Percentiles rank a stretch among this genome's conserved stretches.
These are phyloP conservation scores for Sipunculus nudus DNA, from an alignment of 2,888 invertebrate genomes.

Conservation along the genomic window DNA sequence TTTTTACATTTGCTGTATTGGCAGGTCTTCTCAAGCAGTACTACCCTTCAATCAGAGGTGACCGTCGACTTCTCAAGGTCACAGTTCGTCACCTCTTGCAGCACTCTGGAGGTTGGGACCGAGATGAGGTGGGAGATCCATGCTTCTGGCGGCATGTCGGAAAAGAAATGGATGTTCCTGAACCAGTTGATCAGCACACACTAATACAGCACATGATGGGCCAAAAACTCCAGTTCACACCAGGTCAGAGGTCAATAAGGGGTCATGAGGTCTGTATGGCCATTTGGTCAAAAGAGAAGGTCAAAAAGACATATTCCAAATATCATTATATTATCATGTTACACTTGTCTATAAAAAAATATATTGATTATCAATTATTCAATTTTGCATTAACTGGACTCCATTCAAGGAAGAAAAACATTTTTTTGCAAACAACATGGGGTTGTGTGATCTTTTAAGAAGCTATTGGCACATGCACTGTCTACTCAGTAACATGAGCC, in stretches of 20 bases:
- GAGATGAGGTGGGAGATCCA: constrained; percentile 51
- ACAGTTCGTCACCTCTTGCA: constrained; percentile 53
- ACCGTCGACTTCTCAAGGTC: constrained; percentile 39
- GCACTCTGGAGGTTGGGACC: constrained; percentile 61
- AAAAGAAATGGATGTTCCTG: constrained; percentile 24
- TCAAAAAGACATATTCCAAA: too few species aligned
- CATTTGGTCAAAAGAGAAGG: background rate
- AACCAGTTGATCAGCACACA: constrained; percentile 35
- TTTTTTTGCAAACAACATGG: too few species aligned
- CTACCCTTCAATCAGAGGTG: constrained; percentile 26
- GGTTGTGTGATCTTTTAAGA: too few species aligned
- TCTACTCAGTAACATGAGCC: too few species aligned
- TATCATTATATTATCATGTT: too few species aligned
- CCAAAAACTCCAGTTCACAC: constrained; percentile 50
- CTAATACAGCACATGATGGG: constrained; percentile 49
- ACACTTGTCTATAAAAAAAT: too few species aligned
- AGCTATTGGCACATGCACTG: too few species aligned
- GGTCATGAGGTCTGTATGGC: background rate
- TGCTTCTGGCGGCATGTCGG: constrained; percentile 42
- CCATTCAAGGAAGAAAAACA: too few species aligned
- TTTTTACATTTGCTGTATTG: too few species aligned
- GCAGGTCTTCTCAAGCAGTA: constrained; percentile 41
- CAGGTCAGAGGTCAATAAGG: constrained; percentile 38
- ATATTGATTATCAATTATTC: too few species aligned
- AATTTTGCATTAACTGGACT: too few species aligned